Percentiles rank a stretch among this genome's conserved stretches.
Conservation (phyloP, 2,113 vertebrate genomes). For the Murina feae region DNA sequence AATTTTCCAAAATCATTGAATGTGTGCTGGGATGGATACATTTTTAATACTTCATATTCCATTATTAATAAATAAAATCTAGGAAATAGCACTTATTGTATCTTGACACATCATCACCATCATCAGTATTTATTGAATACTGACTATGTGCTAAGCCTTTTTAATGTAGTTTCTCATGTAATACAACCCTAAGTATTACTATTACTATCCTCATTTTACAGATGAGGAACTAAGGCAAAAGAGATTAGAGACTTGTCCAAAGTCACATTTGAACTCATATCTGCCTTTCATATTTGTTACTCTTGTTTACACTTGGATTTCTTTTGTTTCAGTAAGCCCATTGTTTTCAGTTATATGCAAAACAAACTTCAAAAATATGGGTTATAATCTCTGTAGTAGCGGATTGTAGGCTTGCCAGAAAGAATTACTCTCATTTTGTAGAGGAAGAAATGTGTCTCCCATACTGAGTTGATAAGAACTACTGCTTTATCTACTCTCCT, state of each 20-base stretch:
- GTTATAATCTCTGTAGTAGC: not conserved
- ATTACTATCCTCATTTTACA: constrained; percentile 5
- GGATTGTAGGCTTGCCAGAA: not conserved
- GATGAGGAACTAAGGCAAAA: not conserved
- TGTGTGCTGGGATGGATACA: not conserved
- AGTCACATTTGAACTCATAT: not conserved
- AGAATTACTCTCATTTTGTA: not conserved
- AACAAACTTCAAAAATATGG: constrained; percentile 1
- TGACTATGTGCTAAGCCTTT: not conserved
- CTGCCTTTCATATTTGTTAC: not conserved
- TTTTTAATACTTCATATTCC: not conserved
- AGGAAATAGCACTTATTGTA: not conserved
- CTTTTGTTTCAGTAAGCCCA: not conserved
- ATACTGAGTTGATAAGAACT: not conserved
- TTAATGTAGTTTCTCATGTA: not conserved
- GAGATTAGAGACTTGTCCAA: not conserved
- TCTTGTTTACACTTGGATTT: not conserved
- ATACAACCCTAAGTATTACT: not conserved
- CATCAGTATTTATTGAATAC: not conserved
- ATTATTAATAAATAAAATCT: not conserved
- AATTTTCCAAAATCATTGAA: not conserved
- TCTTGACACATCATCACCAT: not conserved
- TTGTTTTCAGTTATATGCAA: constrained; percentile 10
- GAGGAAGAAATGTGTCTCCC: not conserved
- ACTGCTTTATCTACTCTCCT: not conserved